Conservation (phyloP, 2,888 invertebrate genomes). For the Oscheius myriophilus region DNA sequence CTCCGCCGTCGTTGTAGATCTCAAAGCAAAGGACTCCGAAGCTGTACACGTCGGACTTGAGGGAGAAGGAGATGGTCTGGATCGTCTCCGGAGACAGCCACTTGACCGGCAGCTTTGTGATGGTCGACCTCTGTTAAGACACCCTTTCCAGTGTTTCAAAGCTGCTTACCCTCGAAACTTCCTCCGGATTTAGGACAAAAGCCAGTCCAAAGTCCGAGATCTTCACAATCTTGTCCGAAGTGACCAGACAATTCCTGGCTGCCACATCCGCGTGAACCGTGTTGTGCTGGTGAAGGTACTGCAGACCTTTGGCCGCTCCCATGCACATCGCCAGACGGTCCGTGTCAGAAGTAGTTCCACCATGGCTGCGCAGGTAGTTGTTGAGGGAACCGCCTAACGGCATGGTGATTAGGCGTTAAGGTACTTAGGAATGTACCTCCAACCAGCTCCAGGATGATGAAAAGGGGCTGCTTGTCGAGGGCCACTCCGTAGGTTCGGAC, state of each 20-base stretch:
- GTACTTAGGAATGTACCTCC: constrained; percentile 10
- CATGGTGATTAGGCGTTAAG: too few relatives aligned
- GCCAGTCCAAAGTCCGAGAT: constrained; percentile 50
- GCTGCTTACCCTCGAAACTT: not conserved
- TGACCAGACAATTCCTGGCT: constrained; percentile 26
- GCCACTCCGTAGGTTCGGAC: constrained; percentile 24
- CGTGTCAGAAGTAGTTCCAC: not conserved
- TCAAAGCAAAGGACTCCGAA: constrained; percentile 46
- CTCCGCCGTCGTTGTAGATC: constrained; percentile 26
- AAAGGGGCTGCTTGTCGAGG: constrained; percentile 22
- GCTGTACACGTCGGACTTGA: constrained; percentile 43
- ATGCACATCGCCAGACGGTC: constrained; percentile 19
- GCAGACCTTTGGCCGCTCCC: constrained; percentile 18
- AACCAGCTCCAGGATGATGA: constrained; percentile 12
- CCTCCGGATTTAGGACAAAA: constrained; percentile 19
- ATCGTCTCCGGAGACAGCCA: constrained; percentile 44
- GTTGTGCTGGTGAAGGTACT: constrained; percentile 3
- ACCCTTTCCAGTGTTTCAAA: not conserved
- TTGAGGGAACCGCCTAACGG: constrained; percentile 7
- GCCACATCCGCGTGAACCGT: constrained; percentile 21
- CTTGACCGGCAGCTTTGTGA: constrained; percentile 38
- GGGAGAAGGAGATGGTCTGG: constrained; percentile 27
- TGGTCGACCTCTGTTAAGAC: too few relatives aligned
- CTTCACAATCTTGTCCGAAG: constrained; percentile 32
- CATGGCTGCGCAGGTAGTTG: constrained; percentile 6